Evolutionary conservation across 2,797 vertebrate species (phyloP), one percentile per base, ranked within the genome.

Genomic region (Enteromius argenteus): DNA sequence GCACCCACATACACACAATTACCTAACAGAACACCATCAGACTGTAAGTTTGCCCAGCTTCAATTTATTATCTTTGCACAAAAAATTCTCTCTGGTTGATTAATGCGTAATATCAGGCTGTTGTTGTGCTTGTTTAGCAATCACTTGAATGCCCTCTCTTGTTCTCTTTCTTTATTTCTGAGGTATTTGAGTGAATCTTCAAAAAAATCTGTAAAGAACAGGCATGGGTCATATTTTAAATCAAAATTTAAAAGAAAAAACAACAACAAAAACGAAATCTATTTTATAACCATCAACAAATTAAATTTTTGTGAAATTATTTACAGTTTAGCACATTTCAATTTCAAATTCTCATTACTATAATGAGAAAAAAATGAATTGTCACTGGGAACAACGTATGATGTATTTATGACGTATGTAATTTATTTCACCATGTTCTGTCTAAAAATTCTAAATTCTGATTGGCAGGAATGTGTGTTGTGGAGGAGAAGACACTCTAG

Each of bases 21-120:
- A 85, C 79, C 78, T 72, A 56, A 85, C 84, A 80, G 84, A 85
- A 81, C 80, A 77, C 72, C 80, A 81, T 86, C 79, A 86, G 80
- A 81, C 84, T 82, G 79, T 86, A 53, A 81, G 80, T 82, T 35
- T 69, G 62, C 58, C 60, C 35, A 21, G 60, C 53, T 27, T 69
- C 35, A 44, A 3, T 44, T 53, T 46, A 30, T 46, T 49, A 17
- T 15, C 32, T 46, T 56, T 32, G 8, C 4, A 30, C 21, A 23
- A 14, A 42, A 6, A 58, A 60, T 17, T 76, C 51, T 58, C 32
- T 76, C 32, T 15, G 73, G 0, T 58, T 76, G 74, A 60, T 76
- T 27, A 77, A 77, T 60, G 53, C n/a, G 3, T 77, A 30, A 60
- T 27, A 60, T 19, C 37, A 42, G 19, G 46, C 69, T 14, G 49